phyloP scores from a whole-genome alignment of 2,797 vertebrate species.

The Poecile montanus region DNA sequence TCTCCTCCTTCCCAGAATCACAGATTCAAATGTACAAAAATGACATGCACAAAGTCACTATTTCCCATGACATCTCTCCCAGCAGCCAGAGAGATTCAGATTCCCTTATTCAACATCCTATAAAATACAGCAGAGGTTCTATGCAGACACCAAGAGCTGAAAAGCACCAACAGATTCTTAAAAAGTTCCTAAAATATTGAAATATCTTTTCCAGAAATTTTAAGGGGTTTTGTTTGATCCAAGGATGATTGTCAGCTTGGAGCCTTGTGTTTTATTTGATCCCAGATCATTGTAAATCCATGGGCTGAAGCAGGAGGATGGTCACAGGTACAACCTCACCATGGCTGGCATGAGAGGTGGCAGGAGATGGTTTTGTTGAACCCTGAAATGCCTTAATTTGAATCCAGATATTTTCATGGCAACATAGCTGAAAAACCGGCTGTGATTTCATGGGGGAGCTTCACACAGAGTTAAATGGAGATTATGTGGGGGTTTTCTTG shows the following conservation, averaged over 20 bases:
- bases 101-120: background rate
- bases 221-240: background rate
- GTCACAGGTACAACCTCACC: background rate
- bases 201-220: background rate
- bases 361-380: background rate
- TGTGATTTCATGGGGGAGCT: background rate
- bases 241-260: background rate
- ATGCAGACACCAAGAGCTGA: background rate
- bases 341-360: background rate
- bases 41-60: fast-evolving
- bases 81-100: background rate
- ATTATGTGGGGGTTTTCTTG: fast-evolving
- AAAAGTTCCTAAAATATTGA: background rate
- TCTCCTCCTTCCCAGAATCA: background rate
- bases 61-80: background rate
- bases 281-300: background rate
- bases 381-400: background rate
- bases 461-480: background rate
- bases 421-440: background rate
- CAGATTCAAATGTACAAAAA: background rate
- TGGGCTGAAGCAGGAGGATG: background rate
- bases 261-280: background rate
- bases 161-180: background rate
- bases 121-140: background rate
- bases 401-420: fast-evolving